Conservation (phyloP, 2,888 invertebrate species). For the Spatulosminthurus flaviceps region DNA sequence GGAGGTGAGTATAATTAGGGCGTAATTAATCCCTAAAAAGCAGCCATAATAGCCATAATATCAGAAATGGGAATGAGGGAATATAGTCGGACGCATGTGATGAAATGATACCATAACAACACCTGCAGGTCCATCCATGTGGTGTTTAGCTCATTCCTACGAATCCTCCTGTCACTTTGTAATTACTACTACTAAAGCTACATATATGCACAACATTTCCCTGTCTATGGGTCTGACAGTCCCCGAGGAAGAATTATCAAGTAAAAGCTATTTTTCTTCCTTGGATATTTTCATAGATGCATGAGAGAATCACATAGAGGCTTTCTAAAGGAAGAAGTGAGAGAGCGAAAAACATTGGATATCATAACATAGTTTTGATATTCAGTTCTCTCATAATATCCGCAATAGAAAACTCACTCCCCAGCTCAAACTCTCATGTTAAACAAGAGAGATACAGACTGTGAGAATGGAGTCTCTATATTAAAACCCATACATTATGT, state of each 20-base stretch:
- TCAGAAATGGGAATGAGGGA: neutral
- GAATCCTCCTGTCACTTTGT: too few relatives aligned
- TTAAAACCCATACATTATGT: too few relatives aligned
- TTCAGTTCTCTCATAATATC: neutral
- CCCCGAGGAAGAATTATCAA: neutral
- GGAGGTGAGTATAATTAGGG: neutral
- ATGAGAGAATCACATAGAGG: neutral
- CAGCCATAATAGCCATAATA: neutral
- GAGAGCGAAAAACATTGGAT: neutral
- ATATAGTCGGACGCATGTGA: neutral
- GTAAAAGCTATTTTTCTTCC: conserved; percentile 1
- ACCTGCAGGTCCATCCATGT: neutral
- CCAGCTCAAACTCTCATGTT: neutral
- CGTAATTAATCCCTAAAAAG: conserved; percentile 8
- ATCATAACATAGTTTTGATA: neutral
- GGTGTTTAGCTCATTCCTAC: neutral
- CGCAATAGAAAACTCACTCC: neutral
- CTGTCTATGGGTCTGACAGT: neutral
- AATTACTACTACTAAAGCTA: neutral
- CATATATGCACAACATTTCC: neutral
- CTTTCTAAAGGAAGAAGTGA: neutral
- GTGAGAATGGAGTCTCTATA: too few relatives aligned
- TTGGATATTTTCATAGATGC: too few relatives aligned
- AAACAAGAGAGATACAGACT: neutral
- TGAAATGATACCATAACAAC: neutral